Conservation (phyloP, 2,797 vertebrate species). For the Fratercula arctica region DNA sequence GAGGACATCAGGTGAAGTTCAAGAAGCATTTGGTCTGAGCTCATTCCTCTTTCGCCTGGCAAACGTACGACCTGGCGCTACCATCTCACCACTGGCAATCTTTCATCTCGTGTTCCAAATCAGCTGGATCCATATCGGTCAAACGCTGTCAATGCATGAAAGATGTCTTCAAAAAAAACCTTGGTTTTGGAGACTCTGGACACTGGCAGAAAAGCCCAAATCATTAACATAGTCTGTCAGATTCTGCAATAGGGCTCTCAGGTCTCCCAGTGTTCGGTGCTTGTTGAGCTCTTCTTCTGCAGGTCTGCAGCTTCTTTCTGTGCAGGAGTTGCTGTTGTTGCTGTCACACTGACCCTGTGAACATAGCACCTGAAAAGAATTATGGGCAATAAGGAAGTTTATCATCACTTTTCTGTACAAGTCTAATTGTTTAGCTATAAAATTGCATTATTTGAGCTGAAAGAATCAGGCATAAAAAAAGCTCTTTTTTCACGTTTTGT, state of each 20-base stretch:
- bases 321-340: not conserved
- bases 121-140: not conserved
- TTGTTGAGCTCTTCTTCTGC: not conserved
- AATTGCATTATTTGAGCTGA: not conserved
- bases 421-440: not conserved
- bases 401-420: not conserved
- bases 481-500: not conserved
- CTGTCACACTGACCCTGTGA: not conserved
- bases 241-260: not conserved
- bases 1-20: not conserved
- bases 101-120: not conserved
- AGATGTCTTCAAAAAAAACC: not conserved
- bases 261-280: not conserved
- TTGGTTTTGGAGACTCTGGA: not conserved
- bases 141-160: not conserved
- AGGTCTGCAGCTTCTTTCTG: not conserved
- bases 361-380: not conserved
- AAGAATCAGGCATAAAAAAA: not conserved
- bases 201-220: not conserved
- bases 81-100: not conserved
- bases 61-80: not conserved
- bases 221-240: not conserved
- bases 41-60: not conserved
- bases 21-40: not conserved
- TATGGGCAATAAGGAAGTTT: not conserved